A percentile compares a stretch with the other conserved stretches of the same genome.
Evolutionary conservation across 1,140 invertebrate genomes (phyloP).

Genomic region (Piezodorus guildinii): DNA sequence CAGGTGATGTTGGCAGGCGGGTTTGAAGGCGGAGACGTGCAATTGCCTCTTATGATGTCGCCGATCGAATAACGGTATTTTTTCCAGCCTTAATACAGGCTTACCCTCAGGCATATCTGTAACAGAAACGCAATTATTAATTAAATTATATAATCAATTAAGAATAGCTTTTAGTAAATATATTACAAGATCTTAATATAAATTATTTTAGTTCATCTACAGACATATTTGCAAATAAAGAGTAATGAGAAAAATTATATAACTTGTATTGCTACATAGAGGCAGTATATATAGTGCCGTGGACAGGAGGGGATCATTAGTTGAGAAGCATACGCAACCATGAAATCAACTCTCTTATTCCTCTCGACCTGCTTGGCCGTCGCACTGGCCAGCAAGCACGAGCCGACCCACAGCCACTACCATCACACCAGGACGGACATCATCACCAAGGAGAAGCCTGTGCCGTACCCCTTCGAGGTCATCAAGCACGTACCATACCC

Average conservation of each 20-base stretch:
- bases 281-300: not conserved
- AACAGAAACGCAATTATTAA: constrained; percentile 29
- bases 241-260: too few relatives aligned
- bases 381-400: not conserved
- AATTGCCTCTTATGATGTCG: constrained; percentile 59
- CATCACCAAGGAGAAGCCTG: constrained; percentile 1
- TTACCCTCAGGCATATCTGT: constrained; percentile 53
- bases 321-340: not conserved
- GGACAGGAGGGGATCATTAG: not conserved
- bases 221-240: too few relatives aligned
- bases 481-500: not conserved
- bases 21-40: constrained; percentile 55
- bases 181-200: too few relatives aligned
- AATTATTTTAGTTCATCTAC: too few relatives aligned
- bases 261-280: too few relatives aligned
- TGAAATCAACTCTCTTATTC: not conserved
- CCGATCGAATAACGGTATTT: constrained; percentile 59
- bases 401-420: not conserved
- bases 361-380: not conserved
- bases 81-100: constrained; percentile 52
- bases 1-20: constrained; percentile 69
- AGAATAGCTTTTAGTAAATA: too few relatives aligned
- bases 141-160: too few relatives aligned
- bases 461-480: not conserved
- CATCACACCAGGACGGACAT: constrained; percentile 1